These are phyloP conservation scores for Alces alces DNA, from an alignment of 2,113 vertebrate genomes.

Conservation along the genomic window DNA sequence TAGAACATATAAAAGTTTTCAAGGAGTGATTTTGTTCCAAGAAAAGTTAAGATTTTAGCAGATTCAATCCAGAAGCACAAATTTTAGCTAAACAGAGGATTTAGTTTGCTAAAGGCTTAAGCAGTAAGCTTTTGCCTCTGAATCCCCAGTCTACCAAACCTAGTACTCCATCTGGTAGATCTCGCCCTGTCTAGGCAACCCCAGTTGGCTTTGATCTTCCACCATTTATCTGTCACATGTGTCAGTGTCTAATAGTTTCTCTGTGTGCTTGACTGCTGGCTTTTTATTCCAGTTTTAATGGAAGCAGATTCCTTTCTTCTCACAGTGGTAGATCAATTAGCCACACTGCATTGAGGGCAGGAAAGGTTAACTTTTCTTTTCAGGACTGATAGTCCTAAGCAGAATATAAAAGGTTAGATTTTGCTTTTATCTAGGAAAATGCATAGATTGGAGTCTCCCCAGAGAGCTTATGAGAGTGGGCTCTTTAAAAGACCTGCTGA, in stretches of 20 bases:
- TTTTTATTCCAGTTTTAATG: not conserved
- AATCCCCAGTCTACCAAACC: not conserved
- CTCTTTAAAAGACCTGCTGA: not conserved
- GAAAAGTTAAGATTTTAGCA: conserved; percentile 7
- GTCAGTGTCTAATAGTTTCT: not conserved
- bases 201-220: not conserved
- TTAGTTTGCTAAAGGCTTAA: not conserved
- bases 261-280: not conserved
- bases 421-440: conserved; percentile 25
- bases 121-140: not conserved
- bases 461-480: not conserved
- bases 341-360: not conserved
- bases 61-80: not conserved
- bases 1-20: not conserved
- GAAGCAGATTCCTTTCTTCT: not conserved
- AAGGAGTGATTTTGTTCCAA: not conserved
- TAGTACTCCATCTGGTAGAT: not conserved
- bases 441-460: not conserved
- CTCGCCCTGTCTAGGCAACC: not conserved
- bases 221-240: not conserved
- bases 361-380: not conserved
- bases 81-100: not conserved
- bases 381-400: not conserved
- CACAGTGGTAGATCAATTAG: not conserved
- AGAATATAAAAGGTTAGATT: conserved; percentile 21